phyloP scores from a whole-genome alignment of 2,888 invertebrate species.

The Leptinotarsa juncta region DNA sequence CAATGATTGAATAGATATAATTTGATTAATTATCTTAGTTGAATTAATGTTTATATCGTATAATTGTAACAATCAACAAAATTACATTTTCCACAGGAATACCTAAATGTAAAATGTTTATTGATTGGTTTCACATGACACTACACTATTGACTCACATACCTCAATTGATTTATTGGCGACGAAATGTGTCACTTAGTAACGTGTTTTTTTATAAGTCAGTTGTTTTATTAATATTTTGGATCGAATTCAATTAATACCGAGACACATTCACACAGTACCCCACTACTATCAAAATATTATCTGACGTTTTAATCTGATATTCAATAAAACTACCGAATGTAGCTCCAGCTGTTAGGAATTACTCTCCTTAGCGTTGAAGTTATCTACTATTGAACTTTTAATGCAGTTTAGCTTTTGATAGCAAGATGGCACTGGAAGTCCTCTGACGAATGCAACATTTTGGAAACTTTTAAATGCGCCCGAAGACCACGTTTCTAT shows the following conservation, averaged over 20 bases:
- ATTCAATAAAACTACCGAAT: not conserved
- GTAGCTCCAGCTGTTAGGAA: not conserved
- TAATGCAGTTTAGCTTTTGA: not conserved
- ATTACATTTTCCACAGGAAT: not conserved
- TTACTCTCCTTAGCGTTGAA: not conserved
- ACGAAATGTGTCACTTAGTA: conserved; percentile 5
- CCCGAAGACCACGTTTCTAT: too few relatives aligned
- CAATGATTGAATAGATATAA: too few relatives aligned
- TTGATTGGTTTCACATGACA: conserved; percentile 9
- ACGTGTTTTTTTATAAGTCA: not conserved
- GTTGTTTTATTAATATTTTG: conserved; percentile 4
- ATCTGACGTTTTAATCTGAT: not conserved
- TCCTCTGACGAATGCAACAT: too few relatives aligned
- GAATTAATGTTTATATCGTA: not conserved
- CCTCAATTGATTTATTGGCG: conserved; percentile 8
- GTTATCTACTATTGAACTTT: not conserved
- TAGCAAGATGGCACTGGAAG: not conserved
- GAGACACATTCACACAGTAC: not conserved
- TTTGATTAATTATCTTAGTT: not conserved
- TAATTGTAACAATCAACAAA: not conserved
- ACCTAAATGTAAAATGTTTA: not conserved
- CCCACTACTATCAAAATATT: not conserved
- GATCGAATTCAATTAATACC: not conserved
- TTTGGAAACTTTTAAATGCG: too few relatives aligned
- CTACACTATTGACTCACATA: not conserved